These are phyloP conservation scores for Phalloptychus januarius DNA, from an alignment of 2,797 vertebrate genomes.

Conservation along the genomic window DNA sequence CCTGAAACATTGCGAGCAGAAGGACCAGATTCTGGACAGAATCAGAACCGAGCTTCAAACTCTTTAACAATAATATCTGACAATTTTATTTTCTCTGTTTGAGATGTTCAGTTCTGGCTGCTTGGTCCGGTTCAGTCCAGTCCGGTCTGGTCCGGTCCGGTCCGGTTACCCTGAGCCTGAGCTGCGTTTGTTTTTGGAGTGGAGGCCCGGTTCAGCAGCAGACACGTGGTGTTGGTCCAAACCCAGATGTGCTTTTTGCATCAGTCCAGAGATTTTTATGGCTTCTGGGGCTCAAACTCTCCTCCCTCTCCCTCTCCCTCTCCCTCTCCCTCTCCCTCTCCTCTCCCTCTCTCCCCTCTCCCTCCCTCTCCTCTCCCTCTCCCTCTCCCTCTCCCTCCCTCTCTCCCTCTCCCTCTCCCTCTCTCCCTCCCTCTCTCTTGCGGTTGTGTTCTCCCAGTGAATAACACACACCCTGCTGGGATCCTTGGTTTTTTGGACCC, in stretches of 20 bases:
- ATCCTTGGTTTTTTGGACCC: slow-evolving; percentile 1
- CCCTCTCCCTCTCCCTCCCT: not conserved
- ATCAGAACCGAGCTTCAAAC: no score
- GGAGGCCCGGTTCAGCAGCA: not conserved
- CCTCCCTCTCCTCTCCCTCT: not conserved
- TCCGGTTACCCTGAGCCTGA: slow-evolving; percentile 4
- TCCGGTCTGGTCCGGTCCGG: no score
- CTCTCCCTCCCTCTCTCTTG: not conserved
- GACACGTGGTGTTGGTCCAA: slow-evolving; percentile 1
- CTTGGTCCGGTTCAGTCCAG: fast-evolving
- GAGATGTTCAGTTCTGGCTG: no score
- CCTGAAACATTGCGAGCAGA: no score
- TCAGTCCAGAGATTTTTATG: slow-evolving; percentile 24
- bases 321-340: not conserved
- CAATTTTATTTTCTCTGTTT: no score
- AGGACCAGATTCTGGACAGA: no score
- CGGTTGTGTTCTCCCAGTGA: slow-evolving; percentile 29
- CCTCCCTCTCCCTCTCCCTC: not conserved
- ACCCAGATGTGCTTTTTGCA: slow-evolving; percentile 41
- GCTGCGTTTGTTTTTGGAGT: slow-evolving; percentile 31
- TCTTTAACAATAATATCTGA: no score
- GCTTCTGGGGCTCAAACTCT: slow-evolving; percentile 23
- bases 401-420: not conserved
- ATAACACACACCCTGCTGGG: slow-evolving; percentile 21
- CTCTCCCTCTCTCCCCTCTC: not conserved